A percentile compares a stretch with the other conserved stretches of the same genome.
These are phyloP conservation scores for Aphidius gifuensis DNA, from an alignment of 1,140 invertebrate species.

Conservation along the genomic window DNA sequence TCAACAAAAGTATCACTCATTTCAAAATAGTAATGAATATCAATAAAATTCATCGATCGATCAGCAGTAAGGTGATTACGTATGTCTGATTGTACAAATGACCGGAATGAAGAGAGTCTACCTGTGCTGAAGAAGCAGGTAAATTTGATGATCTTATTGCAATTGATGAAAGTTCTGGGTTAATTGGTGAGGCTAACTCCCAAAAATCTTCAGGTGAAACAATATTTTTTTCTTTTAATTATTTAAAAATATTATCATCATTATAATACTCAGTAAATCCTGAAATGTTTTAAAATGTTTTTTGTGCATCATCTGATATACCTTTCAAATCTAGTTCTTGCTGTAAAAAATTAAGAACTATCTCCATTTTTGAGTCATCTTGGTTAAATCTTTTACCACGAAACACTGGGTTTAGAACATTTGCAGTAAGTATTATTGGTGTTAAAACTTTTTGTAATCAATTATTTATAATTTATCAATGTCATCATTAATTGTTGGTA, in stretches of 20 bases:
- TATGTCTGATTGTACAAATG: constrained; percentile 12
- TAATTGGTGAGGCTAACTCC: not conserved
- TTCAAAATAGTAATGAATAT: constrained; percentile 14
- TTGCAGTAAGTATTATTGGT: constrained; percentile 12
- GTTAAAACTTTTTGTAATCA: constrained; percentile 18
- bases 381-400: not conserved
- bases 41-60: constrained; percentile 11
- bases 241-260: not conserved
- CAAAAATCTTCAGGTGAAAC: constrained; percentile 4
- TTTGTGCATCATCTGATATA: not conserved
- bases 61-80: constrained; percentile 16
- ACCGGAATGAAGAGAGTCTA: constrained; percentile 15
- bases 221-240: constrained; percentile 4
- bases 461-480: constrained; percentile 7
- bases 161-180: constrained; percentile 6
- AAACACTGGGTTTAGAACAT: constrained; percentile 21
- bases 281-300: not conserved
- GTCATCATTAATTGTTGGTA: constrained; percentile 5
- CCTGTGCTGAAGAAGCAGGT: constrained; percentile 13
- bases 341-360: not conserved
- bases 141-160: constrained; percentile 7
- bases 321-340: not conserved
- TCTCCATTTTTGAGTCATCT: not conserved
- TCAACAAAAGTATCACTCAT: constrained; percentile 3
- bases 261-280: not conserved